phyloP scores from a whole-genome alignment of 1,140 invertebrate genomes.

The Leguminivora glycinivorella region DNA sequence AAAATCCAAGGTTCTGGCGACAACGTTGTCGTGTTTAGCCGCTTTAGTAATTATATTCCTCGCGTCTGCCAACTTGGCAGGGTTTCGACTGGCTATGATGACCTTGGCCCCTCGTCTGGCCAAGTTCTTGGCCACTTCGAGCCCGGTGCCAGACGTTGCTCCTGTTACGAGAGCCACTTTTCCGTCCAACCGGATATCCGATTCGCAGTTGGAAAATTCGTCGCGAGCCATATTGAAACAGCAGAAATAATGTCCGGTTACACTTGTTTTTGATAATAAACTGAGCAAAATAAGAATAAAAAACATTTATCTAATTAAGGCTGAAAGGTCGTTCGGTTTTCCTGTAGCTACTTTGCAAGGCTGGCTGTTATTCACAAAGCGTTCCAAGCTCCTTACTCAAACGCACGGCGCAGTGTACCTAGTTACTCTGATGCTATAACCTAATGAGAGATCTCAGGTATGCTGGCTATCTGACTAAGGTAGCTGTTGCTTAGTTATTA shows the following conservation, averaged over 20 bases:
- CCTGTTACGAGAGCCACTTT: slow-evolving; percentile 95
- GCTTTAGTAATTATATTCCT: slow-evolving; percentile 79
- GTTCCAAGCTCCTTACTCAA: too few relatives aligned
- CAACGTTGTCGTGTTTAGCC: slow-evolving; percentile 76
- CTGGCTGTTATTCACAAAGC: background rate
- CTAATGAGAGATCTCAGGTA: too few relatives aligned
- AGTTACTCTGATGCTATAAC: too few relatives aligned
- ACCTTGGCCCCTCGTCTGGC: slow-evolving; percentile 89
- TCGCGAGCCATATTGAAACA: slow-evolving; percentile 32
- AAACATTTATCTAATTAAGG: background rate
- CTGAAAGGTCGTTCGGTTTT: background rate
- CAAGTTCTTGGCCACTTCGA: slow-evolving; percentile 88
- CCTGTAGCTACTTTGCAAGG: background rate
- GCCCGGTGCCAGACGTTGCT: slow-evolving; percentile 86
- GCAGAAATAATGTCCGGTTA: background rate
- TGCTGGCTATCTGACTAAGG: too few relatives aligned
- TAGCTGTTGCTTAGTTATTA: too few relatives aligned
- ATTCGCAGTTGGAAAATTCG: slow-evolving; percentile 57
- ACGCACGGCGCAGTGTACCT: too few relatives aligned
- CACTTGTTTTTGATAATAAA: slow-evolving; percentile 1
- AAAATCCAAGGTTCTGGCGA: slow-evolving; percentile 61
- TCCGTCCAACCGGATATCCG: slow-evolving; percentile 83
- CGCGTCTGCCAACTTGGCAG: slow-evolving; percentile 80
- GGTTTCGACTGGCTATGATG: slow-evolving; percentile 87
- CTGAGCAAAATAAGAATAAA: background rate